Evolutionary conservation across 2,113 vertebrate species (phyloP).

Genomic region (Lepidothrix coronata): DNA sequence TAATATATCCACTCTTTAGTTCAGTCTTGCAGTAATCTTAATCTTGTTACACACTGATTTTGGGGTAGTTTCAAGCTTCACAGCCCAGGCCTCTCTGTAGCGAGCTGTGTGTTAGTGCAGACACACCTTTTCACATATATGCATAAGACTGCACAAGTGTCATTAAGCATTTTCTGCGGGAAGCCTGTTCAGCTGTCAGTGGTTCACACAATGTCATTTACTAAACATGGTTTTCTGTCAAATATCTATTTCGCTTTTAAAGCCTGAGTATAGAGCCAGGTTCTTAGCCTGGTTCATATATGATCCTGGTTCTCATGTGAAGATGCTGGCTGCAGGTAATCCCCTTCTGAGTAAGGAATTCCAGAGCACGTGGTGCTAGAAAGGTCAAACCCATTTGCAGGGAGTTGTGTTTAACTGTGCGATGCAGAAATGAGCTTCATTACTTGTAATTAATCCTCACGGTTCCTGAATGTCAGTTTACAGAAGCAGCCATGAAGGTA

Average conservation of each 20-base stretch:
- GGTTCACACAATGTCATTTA: not conserved
- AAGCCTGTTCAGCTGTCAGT: not conserved
- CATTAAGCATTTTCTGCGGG: not conserved
- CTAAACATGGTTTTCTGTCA: not conserved
- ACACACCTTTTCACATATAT: not conserved
- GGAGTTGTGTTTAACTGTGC: slow-evolving; percentile 53
- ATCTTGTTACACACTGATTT: not conserved
- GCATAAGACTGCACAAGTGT: not conserved
- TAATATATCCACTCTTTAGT: not conserved
- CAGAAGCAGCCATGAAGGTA: slow-evolving; percentile 12
- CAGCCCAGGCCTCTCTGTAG: not conserved
- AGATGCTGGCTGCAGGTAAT: slow-evolving; percentile 13
- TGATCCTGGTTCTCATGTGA: not conserved
- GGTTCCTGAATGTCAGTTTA: slow-evolving; percentile 65
- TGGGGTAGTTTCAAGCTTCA: not conserved
- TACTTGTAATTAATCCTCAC: slow-evolving; percentile 68
- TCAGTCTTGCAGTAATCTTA: not conserved
- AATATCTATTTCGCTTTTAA: not conserved
- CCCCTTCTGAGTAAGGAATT: slow-evolving; percentile 22
- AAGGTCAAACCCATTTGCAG: slow-evolving; percentile 69
- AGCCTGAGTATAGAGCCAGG: not conserved
- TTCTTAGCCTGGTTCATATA: not conserved
- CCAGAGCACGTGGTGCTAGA: slow-evolving; percentile 7
- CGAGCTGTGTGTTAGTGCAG: not conserved
- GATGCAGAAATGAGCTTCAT: slow-evolving; percentile 55